phyloP scores from a whole-genome alignment of 2,113 vertebrate species.

The Trochalopteron elliotii region DNA sequence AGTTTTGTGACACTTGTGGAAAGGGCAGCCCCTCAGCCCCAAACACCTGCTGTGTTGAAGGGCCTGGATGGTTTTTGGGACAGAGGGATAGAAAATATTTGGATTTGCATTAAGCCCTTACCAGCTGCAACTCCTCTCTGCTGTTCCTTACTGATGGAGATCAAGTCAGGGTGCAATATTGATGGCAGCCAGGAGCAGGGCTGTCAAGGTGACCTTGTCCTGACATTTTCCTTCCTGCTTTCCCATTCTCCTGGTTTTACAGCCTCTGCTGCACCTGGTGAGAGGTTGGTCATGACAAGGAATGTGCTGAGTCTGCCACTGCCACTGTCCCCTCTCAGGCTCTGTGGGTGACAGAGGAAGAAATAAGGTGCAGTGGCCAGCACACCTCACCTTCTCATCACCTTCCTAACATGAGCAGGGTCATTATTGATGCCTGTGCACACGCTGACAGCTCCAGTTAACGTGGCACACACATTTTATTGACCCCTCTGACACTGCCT shows the following conservation, averaged over 20 bases:
- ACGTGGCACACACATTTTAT: accelerated
- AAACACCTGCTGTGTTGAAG: accelerated
- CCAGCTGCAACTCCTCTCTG: not conserved
- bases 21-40: accelerated
- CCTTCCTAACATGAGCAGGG: accelerated
- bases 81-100: not conserved
- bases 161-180: accelerated
- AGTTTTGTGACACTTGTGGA: not conserved
- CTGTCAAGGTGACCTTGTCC: not conserved
- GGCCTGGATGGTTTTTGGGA: not conserved
- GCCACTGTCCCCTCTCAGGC: not conserved
- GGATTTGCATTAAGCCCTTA: not conserved
- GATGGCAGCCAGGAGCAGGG: not conserved
- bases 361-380: not conserved
- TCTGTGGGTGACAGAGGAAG: accelerated
- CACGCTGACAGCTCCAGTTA: not conserved
- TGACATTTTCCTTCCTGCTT: not conserved
- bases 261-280: not conserved
- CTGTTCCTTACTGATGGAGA: not conserved
- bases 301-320: not conserved
- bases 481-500: not conserved
- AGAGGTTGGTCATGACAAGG: not conserved
- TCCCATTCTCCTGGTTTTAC: not conserved
- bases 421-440: accelerated
- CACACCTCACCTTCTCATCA: not conserved